Evolutionary conservation across 2,113 vertebrate genomes (phyloP).

Genomic region (Jacana jacana): DNA sequence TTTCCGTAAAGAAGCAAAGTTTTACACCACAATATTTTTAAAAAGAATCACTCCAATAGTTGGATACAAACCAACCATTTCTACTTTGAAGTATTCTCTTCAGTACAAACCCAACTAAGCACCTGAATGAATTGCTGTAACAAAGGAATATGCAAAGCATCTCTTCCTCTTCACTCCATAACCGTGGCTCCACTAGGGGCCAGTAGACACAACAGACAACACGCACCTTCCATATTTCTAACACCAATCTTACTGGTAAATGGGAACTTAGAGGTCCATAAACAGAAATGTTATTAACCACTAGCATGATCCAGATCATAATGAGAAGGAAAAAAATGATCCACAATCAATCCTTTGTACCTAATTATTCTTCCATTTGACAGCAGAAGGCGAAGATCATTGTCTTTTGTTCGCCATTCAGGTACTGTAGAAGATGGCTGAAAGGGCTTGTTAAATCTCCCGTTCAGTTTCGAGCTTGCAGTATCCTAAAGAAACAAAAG

Average conservation of each 20-base stretch:
- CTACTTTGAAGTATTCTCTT: background rate
- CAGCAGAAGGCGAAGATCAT: constrained; percentile 89
- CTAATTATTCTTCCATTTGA: constrained; percentile 95
- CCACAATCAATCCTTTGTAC: constrained; percentile 63
- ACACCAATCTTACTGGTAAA: background rate
- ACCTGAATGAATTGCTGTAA: background rate
- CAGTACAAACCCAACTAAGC: background rate
- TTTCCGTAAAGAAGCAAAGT: background rate
- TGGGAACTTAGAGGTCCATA: background rate
- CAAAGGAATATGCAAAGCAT: background rate
- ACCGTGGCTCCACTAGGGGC: constrained; percentile 29
- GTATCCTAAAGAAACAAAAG: constrained; percentile 78
- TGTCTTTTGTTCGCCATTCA: constrained; percentile 84
- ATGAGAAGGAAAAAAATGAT: background rate
- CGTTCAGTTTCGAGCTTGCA: constrained; percentile 83
- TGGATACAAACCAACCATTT: background rate
- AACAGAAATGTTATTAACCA: background rate
- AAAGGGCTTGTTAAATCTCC: constrained; percentile 91
- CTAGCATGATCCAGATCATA: background rate
- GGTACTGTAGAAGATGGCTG: constrained; percentile 87
- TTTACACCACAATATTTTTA: background rate
- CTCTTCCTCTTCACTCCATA: background rate
- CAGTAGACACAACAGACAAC: constrained; percentile 38
- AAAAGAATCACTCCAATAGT: background rate
- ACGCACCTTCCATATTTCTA: background rate